Percentiles rank a stretch among this genome's conserved stretches.
Conservation (phyloP, 2,888 invertebrate genomes). For the Seira ritae region DNA sequence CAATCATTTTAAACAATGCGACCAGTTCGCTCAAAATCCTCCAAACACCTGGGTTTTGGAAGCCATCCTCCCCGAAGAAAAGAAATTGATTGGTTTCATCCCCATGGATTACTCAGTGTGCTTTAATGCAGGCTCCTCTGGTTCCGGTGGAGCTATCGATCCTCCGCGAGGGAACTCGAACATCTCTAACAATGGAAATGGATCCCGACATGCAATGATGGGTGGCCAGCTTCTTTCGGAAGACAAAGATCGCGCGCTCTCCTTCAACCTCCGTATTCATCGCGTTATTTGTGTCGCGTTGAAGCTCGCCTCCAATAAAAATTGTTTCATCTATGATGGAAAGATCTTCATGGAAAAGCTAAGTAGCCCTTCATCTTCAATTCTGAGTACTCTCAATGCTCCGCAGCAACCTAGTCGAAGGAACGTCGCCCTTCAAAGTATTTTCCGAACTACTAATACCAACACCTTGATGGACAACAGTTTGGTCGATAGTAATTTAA, state of each 20-base stretch:
- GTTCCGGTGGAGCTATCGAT: constrained; percentile 50
- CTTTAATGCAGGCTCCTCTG: constrained; percentile 57
- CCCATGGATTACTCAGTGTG: constrained; percentile 64
- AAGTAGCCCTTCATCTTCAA: constrained; percentile 17
- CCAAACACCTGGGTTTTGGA: constrained; percentile 58
- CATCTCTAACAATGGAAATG: neutral
- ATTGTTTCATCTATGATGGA: constrained; percentile 54
- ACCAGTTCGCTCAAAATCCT: constrained; percentile 53
- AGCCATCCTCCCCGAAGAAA: constrained; percentile 72
- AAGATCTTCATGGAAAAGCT: constrained; percentile 40
- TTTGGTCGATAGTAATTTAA: constrained; percentile 34
- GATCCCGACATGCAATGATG: constrained; percentile 45
- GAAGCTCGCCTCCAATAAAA: constrained; percentile 47
- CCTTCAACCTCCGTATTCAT: constrained; percentile 52
- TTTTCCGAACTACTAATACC: constrained; percentile 65
- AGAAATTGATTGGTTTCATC: constrained; percentile 70
- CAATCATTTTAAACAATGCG: constrained; percentile 61
- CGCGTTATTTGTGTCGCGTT: constrained; percentile 52
- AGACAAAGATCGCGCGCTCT: constrained; percentile 48
- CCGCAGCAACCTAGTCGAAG: constrained; percentile 62
- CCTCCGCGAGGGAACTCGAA: constrained; percentile 29
- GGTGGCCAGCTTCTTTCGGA: constrained; percentile 54
- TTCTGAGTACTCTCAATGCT: constrained; percentile 6
- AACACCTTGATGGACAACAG: constrained; percentile 5
- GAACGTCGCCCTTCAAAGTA: constrained; percentile 71